phyloP scores from a whole-genome alignment of 2,113 vertebrate species.

The Ellobius talpinus region DNA sequence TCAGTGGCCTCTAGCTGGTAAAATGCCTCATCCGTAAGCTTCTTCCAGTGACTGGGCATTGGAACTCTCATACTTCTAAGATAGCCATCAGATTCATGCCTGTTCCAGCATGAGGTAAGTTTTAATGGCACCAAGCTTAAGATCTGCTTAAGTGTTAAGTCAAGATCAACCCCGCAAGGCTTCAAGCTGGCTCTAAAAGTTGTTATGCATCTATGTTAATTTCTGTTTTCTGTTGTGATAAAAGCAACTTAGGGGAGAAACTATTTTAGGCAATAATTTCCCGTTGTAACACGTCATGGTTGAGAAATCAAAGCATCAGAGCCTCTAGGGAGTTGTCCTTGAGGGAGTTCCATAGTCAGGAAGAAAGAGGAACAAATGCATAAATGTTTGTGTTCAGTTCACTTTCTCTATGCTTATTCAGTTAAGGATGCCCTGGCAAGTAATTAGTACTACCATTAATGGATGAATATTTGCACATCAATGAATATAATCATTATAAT shows the following conservation, averaged over 20 bases:
- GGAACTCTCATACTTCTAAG: no score
- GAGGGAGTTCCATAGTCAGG: not conserved
- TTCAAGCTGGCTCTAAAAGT: no score
- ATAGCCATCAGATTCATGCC: no score
- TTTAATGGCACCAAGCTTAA: no score
- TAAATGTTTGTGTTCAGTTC: not conserved
- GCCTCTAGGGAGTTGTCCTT: not conserved
- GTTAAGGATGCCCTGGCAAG: not conserved
- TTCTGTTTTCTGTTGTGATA: not conserved
- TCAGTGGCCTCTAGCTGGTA: not conserved
- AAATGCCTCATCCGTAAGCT: not conserved
- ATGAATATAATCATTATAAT: not conserved
- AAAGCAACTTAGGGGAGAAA: not conserved
- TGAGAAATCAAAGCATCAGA: not conserved
- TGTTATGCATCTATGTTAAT: not conserved
- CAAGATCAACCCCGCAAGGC: no score
- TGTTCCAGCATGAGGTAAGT: no score
- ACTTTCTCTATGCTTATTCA: not conserved
- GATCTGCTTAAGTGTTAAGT: no score
- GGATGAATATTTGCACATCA: not conserved
- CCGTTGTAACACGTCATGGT: not conserved
- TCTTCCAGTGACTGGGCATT: not conserved
- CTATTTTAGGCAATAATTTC: not conserved
- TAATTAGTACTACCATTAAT: not conserved
- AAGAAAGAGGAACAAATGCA: not conserved